phyloP scores from a whole-genome alignment of 2,888 invertebrate species.

The Ommatoiulus sabulosus region DNA sequence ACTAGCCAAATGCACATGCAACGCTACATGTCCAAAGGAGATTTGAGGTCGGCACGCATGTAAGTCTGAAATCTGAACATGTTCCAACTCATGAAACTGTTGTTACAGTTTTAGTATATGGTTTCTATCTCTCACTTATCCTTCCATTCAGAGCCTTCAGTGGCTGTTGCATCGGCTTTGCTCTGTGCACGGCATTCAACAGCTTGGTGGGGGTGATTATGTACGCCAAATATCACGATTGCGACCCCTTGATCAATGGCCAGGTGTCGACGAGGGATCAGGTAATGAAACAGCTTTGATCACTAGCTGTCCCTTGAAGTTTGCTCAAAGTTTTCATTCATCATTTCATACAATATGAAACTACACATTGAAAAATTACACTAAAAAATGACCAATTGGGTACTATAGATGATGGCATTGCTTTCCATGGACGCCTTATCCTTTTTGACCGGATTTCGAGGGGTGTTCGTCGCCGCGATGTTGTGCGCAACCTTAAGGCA shows the following conservation, averaged over 20 bases:
- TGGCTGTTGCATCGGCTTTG: neutral
- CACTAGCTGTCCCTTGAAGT: too few species aligned
- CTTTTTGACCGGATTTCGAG: conserved; percentile 45
- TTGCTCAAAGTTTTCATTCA: too few species aligned
- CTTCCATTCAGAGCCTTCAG: neutral
- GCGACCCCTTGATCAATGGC: conserved; percentile 42
- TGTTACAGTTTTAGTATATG: too few species aligned
- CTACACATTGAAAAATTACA: too few species aligned
- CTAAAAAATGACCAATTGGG: too few species aligned
- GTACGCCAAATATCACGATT: too few species aligned
- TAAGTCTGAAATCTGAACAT: neutral
- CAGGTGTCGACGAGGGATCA: conserved; percentile 55
- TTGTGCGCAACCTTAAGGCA: conserved; percentile 54
- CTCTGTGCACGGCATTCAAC: neutral
- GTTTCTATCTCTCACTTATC: too few species aligned
- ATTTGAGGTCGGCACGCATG: neutral
- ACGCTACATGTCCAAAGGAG: neutral
- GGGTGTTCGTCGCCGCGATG: conserved; percentile 53
- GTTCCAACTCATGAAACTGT: too few species aligned
- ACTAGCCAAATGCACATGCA: neutral
- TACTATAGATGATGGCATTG: conserved; percentile 45
- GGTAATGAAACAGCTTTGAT: conserved; percentile 3
- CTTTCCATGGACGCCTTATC: conserved; percentile 51
- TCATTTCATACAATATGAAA: too few species aligned
- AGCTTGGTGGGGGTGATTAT: conserved; percentile 30